Conservation (phyloP, 92 coral and sea anemone species). For the Actinostola sp. region DNA sequence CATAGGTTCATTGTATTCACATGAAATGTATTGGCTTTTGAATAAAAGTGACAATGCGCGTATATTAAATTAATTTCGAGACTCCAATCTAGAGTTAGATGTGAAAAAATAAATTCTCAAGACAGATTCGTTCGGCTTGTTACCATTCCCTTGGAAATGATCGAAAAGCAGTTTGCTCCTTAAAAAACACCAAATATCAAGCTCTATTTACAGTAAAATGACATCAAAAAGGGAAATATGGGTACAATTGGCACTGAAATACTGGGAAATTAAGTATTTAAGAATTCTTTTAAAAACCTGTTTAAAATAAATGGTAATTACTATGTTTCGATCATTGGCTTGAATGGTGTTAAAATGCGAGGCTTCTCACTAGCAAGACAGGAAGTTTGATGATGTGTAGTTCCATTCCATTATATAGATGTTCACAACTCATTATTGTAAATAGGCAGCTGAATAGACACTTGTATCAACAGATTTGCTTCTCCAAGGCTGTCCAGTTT, state of each 20-base stretch:
- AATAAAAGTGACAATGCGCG: conserved; percentile 31
- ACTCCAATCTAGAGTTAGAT: conserved; percentile 19
- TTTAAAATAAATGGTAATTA: conserved; percentile 26
- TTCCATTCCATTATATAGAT: conserved; percentile 1
- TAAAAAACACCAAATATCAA: conserved; percentile 25
- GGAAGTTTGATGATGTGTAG: neutral
- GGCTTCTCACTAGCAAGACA: conserved; percentile 12
- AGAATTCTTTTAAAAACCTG: conserved; percentile 23
- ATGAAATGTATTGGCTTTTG: conserved; percentile 20
- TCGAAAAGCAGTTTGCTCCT: conserved; percentile 8
- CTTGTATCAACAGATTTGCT: neutral
- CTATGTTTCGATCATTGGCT: conserved; percentile 11
- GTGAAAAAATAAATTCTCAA: conserved; percentile 26
- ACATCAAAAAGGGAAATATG: conserved; percentile 17
- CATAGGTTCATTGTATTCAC: conserved; percentile 1
- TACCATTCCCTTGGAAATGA: neutral
- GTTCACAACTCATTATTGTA: conserved; percentile 1
- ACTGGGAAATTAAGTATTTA: neutral
- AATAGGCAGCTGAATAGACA: neutral
- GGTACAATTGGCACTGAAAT: neutral
- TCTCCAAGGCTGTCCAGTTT: neutral
- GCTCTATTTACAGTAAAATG: conserved; percentile 23
- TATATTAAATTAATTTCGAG: conserved; percentile 38
- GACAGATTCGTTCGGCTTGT: conserved; percentile 1
- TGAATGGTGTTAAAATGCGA: conserved; percentile 10